Base-by-base conservation (phyloP, 2,113 vertebrate genomes). In the Chamaea fasciata region DNA sequence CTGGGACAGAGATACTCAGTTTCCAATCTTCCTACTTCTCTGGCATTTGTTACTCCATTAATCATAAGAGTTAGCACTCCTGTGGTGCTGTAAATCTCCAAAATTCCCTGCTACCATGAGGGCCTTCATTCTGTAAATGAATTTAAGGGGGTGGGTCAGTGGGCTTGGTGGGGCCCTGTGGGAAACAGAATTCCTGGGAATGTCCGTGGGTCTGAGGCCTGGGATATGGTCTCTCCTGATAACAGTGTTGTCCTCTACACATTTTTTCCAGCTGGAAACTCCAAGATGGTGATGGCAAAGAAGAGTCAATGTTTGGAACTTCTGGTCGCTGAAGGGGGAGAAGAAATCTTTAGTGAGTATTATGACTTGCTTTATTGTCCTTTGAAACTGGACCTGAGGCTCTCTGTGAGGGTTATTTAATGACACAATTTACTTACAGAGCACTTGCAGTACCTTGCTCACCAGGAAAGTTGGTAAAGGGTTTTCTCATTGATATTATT, bases 11-110 rank as follows among this genome's bases (percentile, higher is more conserved):
- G 75, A 70, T 57, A 70, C 71, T 59, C 60, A 35, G 20, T 89
- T 96, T 95, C 53, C 69, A 89, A 4, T 91, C 62, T 78, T 84
- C 49, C 84, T 75, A 52, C 35, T 84, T 94, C 56, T 64, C 64
- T 64, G 44, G 35, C 73, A 75, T 65, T 89, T 82, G 28, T 89
- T 79, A 49, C 31, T 78, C 64, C 44, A 60, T 84, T 84, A 89
- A 77, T 92, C 74, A 37, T 75, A 46, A 76, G 71, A 47, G 37
- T 84, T 78, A 78, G 49, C 47, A 73, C 22, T 64, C 60, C 41
- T 27, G 37, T 37, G 41, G 41, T 56, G n/a, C 65, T 84, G 55
- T 80, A 87, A 78, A 78, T 89, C 37, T 78, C 49, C 47, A 62
- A 55, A 88, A 39, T 19, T 87, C 37, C 41, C 13, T 69, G 62